phyloP scores from a whole-genome alignment of 2,888 invertebrate species.

The Ectobius pallidus region DNA sequence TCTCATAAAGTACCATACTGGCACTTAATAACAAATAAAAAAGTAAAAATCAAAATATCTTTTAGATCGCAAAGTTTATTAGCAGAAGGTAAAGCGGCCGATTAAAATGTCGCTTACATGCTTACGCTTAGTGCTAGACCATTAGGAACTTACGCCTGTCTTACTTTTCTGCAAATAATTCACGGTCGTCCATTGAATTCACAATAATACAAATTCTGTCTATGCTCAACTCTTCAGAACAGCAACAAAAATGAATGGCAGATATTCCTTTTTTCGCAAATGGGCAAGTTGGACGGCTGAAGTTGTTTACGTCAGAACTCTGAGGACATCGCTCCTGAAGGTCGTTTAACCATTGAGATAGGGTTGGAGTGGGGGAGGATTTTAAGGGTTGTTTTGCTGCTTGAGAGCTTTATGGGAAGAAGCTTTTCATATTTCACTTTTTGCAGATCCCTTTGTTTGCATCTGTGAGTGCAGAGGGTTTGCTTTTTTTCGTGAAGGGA shows the following conservation, averaged over 20 bases:
- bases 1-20: too few relatives aligned
- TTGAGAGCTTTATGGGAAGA: neutral
- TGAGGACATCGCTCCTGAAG: neutral
- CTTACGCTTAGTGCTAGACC: too few relatives aligned
- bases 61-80: too few relatives aligned
- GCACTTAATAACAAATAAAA: too few relatives aligned
- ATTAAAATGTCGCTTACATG: too few relatives aligned
- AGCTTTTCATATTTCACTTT: slow-evolving; percentile 6
- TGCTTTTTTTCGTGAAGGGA: neutral
- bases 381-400: slow-evolving; percentile 10
- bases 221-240: neutral
- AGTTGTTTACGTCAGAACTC: neutral
- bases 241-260: neutral
- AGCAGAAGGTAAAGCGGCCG: too few relatives aligned
- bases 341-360: neutral
- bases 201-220: too few relatives aligned
- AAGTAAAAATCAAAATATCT: too few relatives aligned
- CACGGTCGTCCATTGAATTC: too few relatives aligned
- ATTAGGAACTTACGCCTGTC: too few relatives aligned
- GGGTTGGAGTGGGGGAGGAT: neutral
- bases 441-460: neutral
- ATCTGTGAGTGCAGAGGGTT: neutral
- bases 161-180: too few relatives aligned
- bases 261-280: slow-evolving; percentile 26
- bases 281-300: neutral